Evolutionary conservation across 2,113 vertebrate genomes (phyloP), one percentile per base, ranked within the genome.

Genomic region (Butorides virescens): DNA sequence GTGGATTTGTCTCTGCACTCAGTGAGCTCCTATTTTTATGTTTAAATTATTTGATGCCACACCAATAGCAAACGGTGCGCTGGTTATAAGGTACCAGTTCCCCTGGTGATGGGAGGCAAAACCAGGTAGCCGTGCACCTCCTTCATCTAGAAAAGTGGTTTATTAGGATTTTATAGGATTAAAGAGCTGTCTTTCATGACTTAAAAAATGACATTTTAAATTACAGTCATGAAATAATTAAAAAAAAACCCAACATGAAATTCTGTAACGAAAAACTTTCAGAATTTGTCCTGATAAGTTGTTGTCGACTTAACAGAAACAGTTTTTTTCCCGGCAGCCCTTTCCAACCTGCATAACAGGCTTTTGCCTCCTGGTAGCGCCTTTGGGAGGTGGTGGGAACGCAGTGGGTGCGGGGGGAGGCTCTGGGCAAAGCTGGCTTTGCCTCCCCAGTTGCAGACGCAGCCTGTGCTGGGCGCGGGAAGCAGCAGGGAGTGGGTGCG

Each of bases 371-470:
- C 59, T 15, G 1, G 21, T 3, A 21, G 32, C 0, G 2, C 32
- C 1, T 23, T 12, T 27, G 26, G 47, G 22, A 74, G 62, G 55
- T 1, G 19, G 3, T 27, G 67, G 61, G 55, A 11, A 5, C 42
- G 4, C 1, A 0, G 30, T 6, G 2, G 53, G 53, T 5, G 52
- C 79, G 9, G 30, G 2, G 9, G 34, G 25, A 5, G 15, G 53
- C 52, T 39, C 34, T 10, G 30, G 21, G 25, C 16, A 3, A 23
- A 70, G 42, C 50, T 30, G 47, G 9, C 36, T 56, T 68, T 44
- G 11, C 23, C 32, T 62, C 47, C 44, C 30, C n/a, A 5, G 49
- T 6, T 20, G 15, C 13, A 30, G 21, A 9, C 1, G 0, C 34
- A 61, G 50, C 19, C 25, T 20, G 14, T 56, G 63, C 73, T 42